Conservation (phyloP, 1,140 invertebrate genomes). For the Anastrepha ludens region DNA sequence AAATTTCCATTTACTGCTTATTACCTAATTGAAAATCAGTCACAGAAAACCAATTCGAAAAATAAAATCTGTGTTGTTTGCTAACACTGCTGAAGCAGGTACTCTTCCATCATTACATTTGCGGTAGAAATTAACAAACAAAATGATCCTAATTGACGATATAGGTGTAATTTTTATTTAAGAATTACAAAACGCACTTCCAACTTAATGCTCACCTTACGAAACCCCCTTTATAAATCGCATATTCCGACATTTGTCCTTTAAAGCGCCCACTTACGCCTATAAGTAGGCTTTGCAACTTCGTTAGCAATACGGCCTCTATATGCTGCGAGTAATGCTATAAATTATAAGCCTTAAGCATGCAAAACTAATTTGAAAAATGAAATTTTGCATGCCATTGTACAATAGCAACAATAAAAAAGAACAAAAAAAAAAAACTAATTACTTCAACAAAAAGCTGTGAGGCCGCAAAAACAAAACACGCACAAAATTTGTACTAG, state of each 20-base stretch:
- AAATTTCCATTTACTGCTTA: too few species aligned
- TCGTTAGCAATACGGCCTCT: background rate
- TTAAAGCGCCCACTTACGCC: background rate
- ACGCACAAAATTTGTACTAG: background rate
- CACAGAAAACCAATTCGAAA: too few species aligned
- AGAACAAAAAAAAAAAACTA: background rate
- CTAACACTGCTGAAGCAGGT: too few species aligned
- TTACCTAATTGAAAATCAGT: too few species aligned
- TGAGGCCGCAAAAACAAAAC: background rate
- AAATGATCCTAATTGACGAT: too few species aligned
- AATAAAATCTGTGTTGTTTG: too few species aligned
- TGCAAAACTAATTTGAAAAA: conserved; percentile 56
- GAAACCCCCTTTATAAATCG: too few species aligned
- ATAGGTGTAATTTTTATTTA: too few species aligned
- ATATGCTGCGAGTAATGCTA: background rate
- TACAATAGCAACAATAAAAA: conserved; percentile 26
- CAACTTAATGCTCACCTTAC: background rate
- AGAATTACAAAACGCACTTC: too few species aligned
- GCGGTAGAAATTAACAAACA: too few species aligned
- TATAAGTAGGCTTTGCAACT: background rate
- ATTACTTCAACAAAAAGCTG: background rate
- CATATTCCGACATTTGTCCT: too few species aligned
- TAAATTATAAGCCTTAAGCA: conserved; percentile 54
- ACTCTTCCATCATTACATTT: too few species aligned
- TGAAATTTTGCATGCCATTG: conserved; percentile 53